These are phyloP conservation scores for Drosophila parabipectinata DNA, from an alignment of 1,140 invertebrate genomes.

Conservation along the genomic window DNA sequence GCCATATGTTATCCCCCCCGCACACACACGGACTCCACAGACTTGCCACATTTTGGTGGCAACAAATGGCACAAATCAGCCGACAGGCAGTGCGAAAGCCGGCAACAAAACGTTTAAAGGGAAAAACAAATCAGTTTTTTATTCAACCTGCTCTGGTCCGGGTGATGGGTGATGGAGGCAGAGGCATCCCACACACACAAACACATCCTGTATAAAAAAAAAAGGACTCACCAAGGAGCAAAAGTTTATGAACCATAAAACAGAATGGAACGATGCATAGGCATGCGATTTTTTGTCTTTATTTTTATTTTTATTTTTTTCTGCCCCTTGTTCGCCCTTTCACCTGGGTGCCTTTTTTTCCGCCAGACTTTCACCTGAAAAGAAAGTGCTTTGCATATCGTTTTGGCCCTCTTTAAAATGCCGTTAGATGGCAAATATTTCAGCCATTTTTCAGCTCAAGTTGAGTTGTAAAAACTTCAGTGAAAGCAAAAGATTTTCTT, in stretches of 20 bases:
- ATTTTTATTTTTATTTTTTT: constrained; percentile 2
- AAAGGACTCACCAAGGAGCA: constrained; percentile 52
- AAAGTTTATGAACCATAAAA: constrained; percentile 67
- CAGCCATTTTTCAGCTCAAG: constrained; percentile 35
- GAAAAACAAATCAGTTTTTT: constrained; percentile 65
- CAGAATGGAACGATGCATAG: constrained; percentile 59
- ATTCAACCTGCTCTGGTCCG: constrained; percentile 24
- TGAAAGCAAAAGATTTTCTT: constrained; percentile 7
- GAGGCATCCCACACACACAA: not conserved
- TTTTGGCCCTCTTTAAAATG: constrained; percentile 35
- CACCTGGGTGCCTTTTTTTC: constrained; percentile 4
- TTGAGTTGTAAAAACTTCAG: constrained; percentile 25
- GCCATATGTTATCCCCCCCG: constrained; percentile 46
- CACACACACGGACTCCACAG: not conserved
- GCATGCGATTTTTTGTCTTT: constrained; percentile 47
- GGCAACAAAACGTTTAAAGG: constrained; percentile 32
- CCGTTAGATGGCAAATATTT: constrained; percentile 36
- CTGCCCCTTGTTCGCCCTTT: not conserved
- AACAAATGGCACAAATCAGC: constrained; percentile 59
- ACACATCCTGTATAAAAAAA: constrained; percentile 26
- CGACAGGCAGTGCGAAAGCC: constrained; percentile 6
- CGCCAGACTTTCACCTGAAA: not conserved
- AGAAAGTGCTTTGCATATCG: constrained; percentile 31
- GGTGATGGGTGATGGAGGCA: not conserved
- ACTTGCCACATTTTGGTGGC: constrained; percentile 43